Percentiles rank a stretch among this genome's conserved stretches.
Conservation (phyloP, 2,113 vertebrate species). For the Ptyas mucosa region DNA sequence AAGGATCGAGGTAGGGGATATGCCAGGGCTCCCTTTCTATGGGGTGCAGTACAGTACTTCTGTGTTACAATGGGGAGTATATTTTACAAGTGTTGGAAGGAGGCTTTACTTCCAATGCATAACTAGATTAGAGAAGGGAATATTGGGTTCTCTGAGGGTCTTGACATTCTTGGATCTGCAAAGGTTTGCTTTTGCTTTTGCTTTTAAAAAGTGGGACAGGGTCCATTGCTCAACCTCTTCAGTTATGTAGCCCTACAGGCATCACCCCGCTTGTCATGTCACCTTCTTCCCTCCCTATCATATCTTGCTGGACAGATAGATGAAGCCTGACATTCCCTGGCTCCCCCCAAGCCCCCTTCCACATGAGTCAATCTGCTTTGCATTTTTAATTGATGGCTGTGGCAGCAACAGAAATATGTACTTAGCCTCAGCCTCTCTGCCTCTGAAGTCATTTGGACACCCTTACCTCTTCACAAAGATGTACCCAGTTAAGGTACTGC, state of each 20-base stretch:
- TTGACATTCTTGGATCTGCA: not conserved
- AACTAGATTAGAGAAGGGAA: not conserved
- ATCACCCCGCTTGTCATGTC: not conserved
- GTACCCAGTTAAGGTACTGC: not conserved
- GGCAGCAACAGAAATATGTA: constrained; percentile 48
- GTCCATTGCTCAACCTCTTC: not conserved
- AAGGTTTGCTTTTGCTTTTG: not conserved
- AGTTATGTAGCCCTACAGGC: constrained; percentile 11
- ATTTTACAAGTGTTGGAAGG: not conserved
- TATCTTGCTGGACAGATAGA: constrained; percentile 28
- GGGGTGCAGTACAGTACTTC: not conserved
- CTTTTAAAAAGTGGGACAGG: not conserved
- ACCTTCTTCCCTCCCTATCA: not conserved
- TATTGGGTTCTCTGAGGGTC: not conserved
- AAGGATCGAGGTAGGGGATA: constrained; percentile 1
- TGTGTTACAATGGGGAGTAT: not conserved
- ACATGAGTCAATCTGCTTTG: constrained; percentile 53
- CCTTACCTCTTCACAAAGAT: not conserved
- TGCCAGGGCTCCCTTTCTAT: not conserved
- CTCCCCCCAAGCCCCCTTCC: constrained; percentile 48
- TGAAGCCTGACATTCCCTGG: constrained; percentile 37
- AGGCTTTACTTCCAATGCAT: not conserved
- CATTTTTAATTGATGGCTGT: constrained; percentile 57
- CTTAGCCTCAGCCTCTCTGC: constrained; percentile 16
- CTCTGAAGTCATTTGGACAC: not conserved